Evolutionary conservation across 2,113 vertebrate genomes (phyloP).

Genomic region (Caretta caretta): DNA sequence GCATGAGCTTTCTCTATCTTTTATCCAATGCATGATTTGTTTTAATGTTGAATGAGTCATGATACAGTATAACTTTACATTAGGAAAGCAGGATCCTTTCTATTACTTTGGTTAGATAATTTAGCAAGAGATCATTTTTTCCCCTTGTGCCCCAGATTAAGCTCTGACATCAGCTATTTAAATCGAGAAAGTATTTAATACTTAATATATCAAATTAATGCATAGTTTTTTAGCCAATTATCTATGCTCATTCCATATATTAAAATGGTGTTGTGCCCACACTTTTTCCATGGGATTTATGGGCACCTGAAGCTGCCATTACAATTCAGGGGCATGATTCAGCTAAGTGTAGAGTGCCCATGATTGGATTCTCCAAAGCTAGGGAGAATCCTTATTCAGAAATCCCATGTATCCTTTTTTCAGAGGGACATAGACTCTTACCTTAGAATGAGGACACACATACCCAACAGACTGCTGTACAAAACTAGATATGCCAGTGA

Average conservation of each 20-base stretch:
- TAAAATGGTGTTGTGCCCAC: not conserved
- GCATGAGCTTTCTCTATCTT: slow-evolving; percentile 60
- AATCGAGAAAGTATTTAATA: slow-evolving; percentile 28
- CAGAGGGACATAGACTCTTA: not conserved
- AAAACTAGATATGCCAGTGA: not conserved
- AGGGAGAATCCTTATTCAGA: not conserved
- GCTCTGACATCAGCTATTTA: not conserved
- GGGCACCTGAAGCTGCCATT: not conserved
- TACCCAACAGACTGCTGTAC: accelerated
- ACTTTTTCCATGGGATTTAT: not conserved
- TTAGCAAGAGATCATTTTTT: slow-evolving; percentile 20
- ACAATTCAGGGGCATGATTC: not conserved
- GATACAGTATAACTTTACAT: slow-evolving; percentile 35
- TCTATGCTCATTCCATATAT: not conserved
- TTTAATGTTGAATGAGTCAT: slow-evolving; percentile 64
- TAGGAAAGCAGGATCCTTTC: slow-evolving; percentile 38
- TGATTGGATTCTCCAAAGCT: not conserved
- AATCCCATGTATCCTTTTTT: not conserved
- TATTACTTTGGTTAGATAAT: slow-evolving; percentile 35
- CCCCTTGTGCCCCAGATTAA: not conserved
- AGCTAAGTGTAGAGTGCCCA: accelerated
- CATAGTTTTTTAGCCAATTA: not conserved
- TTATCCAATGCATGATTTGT: slow-evolving; percentile 55
- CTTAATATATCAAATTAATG: slow-evolving; percentile 7
- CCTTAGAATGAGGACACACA: not conserved